Conservation (phyloP, 2,113 vertebrate species). For the Patagioenas fasciata region DNA sequence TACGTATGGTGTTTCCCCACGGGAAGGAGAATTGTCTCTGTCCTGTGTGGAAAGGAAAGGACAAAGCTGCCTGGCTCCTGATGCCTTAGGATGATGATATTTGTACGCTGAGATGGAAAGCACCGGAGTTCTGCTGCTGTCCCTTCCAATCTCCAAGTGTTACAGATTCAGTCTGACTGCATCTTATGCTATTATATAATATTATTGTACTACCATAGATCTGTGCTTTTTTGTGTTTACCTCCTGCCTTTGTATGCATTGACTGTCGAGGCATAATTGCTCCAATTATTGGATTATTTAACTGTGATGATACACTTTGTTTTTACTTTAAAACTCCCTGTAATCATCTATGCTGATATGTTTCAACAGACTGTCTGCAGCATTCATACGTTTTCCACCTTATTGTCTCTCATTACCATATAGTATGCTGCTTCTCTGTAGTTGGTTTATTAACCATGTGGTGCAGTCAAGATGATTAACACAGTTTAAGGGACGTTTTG, state of each 20-base stretch:
- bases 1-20: slow-evolving; percentile 64
- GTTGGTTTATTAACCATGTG: neutral
- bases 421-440: neutral
- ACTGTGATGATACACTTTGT: neutral
- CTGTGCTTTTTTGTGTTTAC: neutral
- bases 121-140: slow-evolving; percentile 25
- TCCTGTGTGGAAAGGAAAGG: neutral
- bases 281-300: slow-evolving; percentile 37
- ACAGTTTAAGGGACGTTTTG: slow-evolving; percentile 8
- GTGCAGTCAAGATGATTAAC: slow-evolving; percentile 19
- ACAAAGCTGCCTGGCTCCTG: neutral
- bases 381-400: slow-evolving; percentile 13
- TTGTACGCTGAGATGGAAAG: neutral
- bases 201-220: neutral
- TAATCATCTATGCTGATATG: neutral
- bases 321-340: neutral
- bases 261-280: neutral
- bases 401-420: neutral
- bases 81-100: neutral
- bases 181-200: neutral
- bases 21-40: neutral
- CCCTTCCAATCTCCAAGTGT: neutral
- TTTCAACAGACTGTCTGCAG: neutral
- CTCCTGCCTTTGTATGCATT: neutral
- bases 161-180: neutral